Evolutionary conservation across 2,113 vertebrate genomes (phyloP).

Genomic region (Meriones unguiculatus): DNA sequence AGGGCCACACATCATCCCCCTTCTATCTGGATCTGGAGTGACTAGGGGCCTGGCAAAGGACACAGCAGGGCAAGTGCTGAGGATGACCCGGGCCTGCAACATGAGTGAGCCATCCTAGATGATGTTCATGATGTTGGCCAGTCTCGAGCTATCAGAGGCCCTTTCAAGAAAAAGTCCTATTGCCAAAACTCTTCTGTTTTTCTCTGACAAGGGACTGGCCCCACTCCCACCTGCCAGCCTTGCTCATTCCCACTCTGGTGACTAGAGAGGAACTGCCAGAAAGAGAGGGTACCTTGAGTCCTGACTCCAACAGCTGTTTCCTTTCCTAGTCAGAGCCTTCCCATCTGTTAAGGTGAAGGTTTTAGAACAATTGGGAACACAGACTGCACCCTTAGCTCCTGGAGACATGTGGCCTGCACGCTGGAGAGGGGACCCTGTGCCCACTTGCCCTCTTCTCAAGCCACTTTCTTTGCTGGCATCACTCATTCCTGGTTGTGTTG

Average conservation of each 20-base stretch:
- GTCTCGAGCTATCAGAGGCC: slow-evolving; percentile 67
- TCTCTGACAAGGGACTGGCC: slow-evolving; percentile 74
- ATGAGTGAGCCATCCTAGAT: slow-evolving; percentile 71
- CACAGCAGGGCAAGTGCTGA: slow-evolving; percentile 58
- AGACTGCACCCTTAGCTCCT: not conserved
- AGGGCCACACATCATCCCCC: not conserved
- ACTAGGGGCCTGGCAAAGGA: slow-evolving; percentile 49
- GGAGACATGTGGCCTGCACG: not conserved
- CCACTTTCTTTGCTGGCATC: not conserved
- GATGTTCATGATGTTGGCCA: slow-evolving; percentile 47
- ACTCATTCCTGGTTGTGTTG: not conserved
- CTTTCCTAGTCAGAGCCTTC: slow-evolving; percentile 14
- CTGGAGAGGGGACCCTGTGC: not conserved
- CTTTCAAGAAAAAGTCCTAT: slow-evolving; percentile 62
- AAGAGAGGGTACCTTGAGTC: slow-evolving; percentile 7
- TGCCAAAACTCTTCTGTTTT: slow-evolving; percentile 69
- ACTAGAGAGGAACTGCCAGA: not conserved
- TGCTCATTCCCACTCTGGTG: slow-evolving; percentile 35
- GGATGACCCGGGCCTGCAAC: slow-evolving; percentile 12
- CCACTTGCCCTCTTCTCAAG: not conserved
- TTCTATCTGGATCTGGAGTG: slow-evolving; percentile 46
- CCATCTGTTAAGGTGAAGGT: slow-evolving; percentile 1
- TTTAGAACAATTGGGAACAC: not conserved
- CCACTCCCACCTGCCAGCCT: slow-evolving; percentile 62
- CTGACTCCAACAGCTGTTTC: slow-evolving; percentile 5